phyloP scores from a whole-genome alignment of 2,888 invertebrate species.

The Elysia crispata region DNA sequence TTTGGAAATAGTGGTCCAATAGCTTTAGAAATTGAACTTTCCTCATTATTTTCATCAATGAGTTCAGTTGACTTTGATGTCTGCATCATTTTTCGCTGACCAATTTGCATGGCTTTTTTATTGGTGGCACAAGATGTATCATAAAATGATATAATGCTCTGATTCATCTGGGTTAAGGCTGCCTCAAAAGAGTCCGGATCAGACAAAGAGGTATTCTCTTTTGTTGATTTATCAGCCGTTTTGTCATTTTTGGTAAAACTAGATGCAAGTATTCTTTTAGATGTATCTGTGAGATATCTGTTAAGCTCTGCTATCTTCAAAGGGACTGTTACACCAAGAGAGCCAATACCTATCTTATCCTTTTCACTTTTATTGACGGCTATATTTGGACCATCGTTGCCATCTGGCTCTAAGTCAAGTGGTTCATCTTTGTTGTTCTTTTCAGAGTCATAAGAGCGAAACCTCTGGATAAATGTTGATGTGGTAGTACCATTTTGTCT shows the following conservation, averaged over 20 bases:
- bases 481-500: neutral
- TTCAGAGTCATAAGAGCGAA: constrained; percentile 39
- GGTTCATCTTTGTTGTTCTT: constrained; percentile 16
- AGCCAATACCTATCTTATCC: constrained; percentile 12
- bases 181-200: constrained; percentile 48
- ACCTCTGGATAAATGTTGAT: constrained; percentile 22
- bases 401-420: neutral
- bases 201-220: neutral
- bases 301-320: constrained; percentile 41
- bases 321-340: constrained; percentile 33
- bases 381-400: neutral
- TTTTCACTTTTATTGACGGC: constrained; percentile 24
- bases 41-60: constrained; percentile 1
- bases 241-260: neutral
- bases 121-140: constrained; percentile 44
- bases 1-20: constrained; percentile 44
- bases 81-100: neutral
- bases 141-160: constrained; percentile 56
- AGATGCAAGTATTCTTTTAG: constrained; percentile 27
- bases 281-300: constrained; percentile 39
- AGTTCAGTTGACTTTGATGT: neutral
- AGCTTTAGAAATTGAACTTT: constrained; percentile 26
- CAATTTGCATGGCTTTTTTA: neutral
- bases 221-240: constrained; percentile 6
- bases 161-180: constrained; percentile 54